Conservation (phyloP, 2,113 vertebrate species). For the Anarhynchus alexandrinus region DNA sequence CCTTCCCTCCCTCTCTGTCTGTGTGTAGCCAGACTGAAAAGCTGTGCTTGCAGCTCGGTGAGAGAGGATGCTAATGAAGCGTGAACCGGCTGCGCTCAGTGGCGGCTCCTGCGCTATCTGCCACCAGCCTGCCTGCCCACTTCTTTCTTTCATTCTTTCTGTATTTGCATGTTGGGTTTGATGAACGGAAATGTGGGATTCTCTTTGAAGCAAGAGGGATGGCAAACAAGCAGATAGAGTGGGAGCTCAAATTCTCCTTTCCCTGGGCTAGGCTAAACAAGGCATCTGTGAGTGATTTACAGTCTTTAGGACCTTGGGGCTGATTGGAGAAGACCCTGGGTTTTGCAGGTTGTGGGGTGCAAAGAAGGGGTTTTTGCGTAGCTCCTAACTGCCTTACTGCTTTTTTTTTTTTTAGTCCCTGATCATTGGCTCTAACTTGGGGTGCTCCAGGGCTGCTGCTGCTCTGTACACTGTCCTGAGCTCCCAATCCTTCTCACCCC, state of each 20-base stretch:
- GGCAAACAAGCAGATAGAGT: background rate
- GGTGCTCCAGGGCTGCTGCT: background rate
- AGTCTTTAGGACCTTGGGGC: background rate
- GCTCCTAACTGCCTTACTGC: background rate
- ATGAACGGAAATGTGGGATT: slow-evolving; percentile 57
- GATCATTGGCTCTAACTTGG: background rate
- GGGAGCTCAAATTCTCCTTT: background rate
- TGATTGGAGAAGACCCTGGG: background rate
- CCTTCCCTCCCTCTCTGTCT: background rate
- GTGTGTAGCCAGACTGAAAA: slow-evolving; percentile 27
- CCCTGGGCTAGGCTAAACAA: background rate
- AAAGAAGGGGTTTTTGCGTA: background rate
- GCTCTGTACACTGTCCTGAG: background rate
- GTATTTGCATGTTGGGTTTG: background rate
- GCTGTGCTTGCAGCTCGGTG: slow-evolving; percentile 48
- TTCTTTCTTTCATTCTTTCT: slow-evolving; percentile 41
- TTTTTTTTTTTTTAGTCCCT: background rate
- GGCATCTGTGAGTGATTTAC: background rate
- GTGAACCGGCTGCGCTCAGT: slow-evolving; percentile 45
- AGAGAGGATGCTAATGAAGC: slow-evolving; percentile 63
- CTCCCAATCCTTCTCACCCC: background rate
- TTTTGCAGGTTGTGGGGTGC: background rate
- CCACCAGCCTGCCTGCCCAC: slow-evolving; percentile 48
- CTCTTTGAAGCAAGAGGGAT: slow-evolving; percentile 44
- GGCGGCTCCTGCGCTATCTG: slow-evolving; percentile 37